These are phyloP conservation scores for Junco hyemalis DNA, from an alignment of 2,113 vertebrate species.

Conservation along the genomic window DNA sequence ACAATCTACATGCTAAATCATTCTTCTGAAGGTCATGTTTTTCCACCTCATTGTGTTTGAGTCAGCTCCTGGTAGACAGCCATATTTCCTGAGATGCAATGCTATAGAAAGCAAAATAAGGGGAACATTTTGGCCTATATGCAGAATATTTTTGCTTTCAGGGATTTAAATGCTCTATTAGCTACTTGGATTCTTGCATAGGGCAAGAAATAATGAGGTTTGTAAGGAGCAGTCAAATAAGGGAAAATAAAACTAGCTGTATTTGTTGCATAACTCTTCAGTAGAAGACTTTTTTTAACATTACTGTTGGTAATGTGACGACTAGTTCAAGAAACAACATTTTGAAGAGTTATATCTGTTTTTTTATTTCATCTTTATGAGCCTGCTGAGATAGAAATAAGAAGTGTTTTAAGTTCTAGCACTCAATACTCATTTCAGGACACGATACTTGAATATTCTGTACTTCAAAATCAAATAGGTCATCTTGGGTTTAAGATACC, in stretches of 20 bases:
- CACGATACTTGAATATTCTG: neutral
- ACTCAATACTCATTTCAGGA: neutral
- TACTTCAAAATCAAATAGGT: neutral
- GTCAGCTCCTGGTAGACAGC: constrained; percentile 39
- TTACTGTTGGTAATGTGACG: neutral
- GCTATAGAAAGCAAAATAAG: neutral
- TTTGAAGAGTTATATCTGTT: neutral
- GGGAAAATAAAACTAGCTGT: neutral
- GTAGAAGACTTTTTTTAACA: neutral
- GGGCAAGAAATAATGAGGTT: neutral
- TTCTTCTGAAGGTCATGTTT: constrained; percentile 59
- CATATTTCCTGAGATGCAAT: constrained; percentile 36
- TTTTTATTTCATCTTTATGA: neutral
- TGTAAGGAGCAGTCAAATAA: neutral
- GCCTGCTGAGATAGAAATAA: neutral
- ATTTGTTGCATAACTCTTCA: neutral
- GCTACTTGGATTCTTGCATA: neutral
- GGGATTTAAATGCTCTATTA: constrained; percentile 9
- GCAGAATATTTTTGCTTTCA: constrained; percentile 21
- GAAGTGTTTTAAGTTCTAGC: neutral
- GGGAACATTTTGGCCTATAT: neutral
- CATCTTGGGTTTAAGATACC: neutral
- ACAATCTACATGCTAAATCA: constrained; percentile 39
- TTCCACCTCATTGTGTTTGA: constrained; percentile 59
- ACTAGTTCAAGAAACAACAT: neutral